These are phyloP conservation scores for Arctia plantaginis DNA, from an alignment of 2,888 invertebrate genomes.

Conservation along the genomic window DNA sequence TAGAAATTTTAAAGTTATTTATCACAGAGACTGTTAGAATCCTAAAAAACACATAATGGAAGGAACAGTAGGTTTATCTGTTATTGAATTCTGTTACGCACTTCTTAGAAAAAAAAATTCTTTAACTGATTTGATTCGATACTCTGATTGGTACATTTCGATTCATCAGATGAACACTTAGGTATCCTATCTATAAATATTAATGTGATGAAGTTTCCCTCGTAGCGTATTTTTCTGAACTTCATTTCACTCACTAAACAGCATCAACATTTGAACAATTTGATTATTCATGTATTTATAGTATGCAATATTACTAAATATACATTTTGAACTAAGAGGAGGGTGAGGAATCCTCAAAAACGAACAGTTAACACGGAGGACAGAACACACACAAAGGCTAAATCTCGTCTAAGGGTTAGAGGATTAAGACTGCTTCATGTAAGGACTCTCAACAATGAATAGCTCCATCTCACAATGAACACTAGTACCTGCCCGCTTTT, in stretches of 20 bases:
- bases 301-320: too few relatives aligned
- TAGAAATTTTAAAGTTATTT: fast-evolving
- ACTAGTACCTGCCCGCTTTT: neutral
- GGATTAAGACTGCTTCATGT: neutral
- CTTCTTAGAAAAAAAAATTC: too few relatives aligned
- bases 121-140: neutral
- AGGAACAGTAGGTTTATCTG: neutral
- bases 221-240: too few relatives aligned
- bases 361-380: neutral
- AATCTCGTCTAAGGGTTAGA: neutral
- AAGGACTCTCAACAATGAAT: neutral
- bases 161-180: neutral
- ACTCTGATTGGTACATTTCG: neutral
- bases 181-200: too few relatives aligned
- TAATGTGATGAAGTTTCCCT: too few relatives aligned
- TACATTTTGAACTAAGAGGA: too few relatives aligned
- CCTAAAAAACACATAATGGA: neutral
- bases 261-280: neutral
- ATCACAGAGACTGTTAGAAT: neutral
- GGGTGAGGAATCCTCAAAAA: neutral
- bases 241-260: neutral
- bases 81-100: neutral
- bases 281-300: neutral
- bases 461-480: neutral
- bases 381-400: neutral